Conservation (phyloP, 1,140 invertebrate genomes). For the Pentalonia nigronervosa region DNA sequence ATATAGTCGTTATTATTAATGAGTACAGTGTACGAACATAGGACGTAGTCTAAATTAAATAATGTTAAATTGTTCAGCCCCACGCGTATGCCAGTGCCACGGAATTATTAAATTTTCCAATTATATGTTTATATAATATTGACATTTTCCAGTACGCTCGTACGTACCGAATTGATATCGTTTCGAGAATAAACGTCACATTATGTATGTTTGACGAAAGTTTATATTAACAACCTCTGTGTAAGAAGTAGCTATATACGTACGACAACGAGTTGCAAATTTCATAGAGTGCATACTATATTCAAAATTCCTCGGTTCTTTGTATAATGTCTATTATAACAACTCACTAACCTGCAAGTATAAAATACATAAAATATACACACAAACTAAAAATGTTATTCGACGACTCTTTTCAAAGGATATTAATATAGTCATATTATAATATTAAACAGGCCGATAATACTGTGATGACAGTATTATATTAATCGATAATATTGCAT, state of each 20-base stretch:
- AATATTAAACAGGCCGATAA: neutral
- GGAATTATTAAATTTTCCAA: neutral
- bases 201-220: neutral
- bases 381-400: neutral
- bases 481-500: too few relatives aligned
- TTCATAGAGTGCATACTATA: neutral
- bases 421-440: too few relatives aligned
- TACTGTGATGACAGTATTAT: too few relatives aligned
- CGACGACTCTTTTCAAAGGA: too few relatives aligned
- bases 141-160: neutral
- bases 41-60: neutral
- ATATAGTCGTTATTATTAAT: constrained; percentile 14
- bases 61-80: neutral
- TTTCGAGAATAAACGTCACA: neutral
- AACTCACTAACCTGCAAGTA: too few relatives aligned
- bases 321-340: neutral
- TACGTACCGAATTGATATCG: neutral
- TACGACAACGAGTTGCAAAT: neutral
- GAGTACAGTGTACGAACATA: neutral
- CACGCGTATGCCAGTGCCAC: neutral
- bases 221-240: neutral
- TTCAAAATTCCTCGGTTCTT: neutral
- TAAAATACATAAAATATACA: neutral
- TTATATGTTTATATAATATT: constrained; percentile 7
- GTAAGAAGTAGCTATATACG: too few relatives aligned